Evolutionary conservation across 2,888 invertebrate species (phyloP).

Genomic region (Hypercompe scribonia): DNA sequence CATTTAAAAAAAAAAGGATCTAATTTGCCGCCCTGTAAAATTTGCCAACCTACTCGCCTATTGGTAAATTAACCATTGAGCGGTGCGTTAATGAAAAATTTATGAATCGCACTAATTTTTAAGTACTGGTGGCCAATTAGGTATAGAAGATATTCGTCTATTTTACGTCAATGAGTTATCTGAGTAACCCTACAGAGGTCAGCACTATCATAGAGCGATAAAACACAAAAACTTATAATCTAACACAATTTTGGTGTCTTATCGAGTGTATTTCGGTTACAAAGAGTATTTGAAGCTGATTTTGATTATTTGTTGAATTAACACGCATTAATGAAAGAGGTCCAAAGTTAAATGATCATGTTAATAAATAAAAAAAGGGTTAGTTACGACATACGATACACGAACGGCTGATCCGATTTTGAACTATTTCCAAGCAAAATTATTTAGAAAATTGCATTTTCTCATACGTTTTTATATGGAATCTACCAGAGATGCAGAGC

Average conservation of each 20-base stretch:
- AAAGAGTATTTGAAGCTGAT: neutral
- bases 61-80: too few species aligned
- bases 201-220: slow-evolving; percentile 7
- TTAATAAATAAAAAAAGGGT: too few species aligned
- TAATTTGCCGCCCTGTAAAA: too few species aligned
- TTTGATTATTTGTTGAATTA: neutral
- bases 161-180: slow-evolving; percentile 15
- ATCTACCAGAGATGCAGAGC: too few species aligned
- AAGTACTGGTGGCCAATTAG: neutral
- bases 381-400: too few species aligned
- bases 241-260: neutral
- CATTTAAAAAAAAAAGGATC: too few species aligned
- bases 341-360: neutral
- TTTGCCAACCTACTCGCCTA: too few species aligned
- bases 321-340: neutral
- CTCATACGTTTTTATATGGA: too few species aligned
- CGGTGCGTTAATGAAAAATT: too few species aligned
- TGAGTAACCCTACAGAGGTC: slow-evolving; percentile 8
- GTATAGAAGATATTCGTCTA: neutral
- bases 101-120: neutral
- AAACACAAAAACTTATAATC: neutral
- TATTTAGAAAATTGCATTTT: too few species aligned
- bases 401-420: too few species aligned
- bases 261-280: neutral
- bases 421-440: too few species aligned